phyloP scores from a whole-genome alignment of 1,140 invertebrate species.

The Trichoplusia ni region DNA sequence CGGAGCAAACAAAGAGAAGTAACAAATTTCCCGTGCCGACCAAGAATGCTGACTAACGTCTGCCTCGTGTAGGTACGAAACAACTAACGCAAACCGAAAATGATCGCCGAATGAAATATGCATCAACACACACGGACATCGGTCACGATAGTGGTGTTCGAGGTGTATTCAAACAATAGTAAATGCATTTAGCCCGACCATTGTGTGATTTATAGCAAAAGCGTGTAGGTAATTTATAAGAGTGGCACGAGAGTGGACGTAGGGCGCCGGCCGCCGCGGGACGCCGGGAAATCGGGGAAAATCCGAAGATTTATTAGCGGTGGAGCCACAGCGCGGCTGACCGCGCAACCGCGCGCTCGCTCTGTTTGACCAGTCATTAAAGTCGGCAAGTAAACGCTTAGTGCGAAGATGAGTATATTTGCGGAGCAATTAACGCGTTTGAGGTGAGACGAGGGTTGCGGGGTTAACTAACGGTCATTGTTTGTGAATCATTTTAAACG shows the following conservation, averaged over 20 bases:
- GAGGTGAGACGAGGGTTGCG: slow-evolving; percentile 71
- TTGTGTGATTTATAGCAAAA: slow-evolving; percentile 76
- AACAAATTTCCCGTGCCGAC: slow-evolving; percentile 55
- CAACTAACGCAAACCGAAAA: slow-evolving; percentile 25
- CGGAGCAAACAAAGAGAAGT: slow-evolving; percentile 57
- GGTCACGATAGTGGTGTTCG: slow-evolving; percentile 57
- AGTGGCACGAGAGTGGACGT: slow-evolving; percentile 55
- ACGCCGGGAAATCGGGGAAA: slow-evolving; percentile 74
- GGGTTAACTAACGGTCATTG: slow-evolving; percentile 50
- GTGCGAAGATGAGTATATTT: slow-evolving; percentile 76
- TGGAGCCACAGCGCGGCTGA: slow-evolving; percentile 58
- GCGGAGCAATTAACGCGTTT: slow-evolving; percentile 74
- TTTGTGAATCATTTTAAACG: slow-evolving; percentile 53
- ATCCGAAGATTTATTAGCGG: slow-evolving; percentile 75
- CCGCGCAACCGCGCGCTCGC: slow-evolving; percentile 50
- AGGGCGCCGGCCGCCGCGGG: slow-evolving; percentile 58
- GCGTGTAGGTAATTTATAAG: slow-evolving; percentile 79
- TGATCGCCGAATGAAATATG: slow-evolving; percentile 46
- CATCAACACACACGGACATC: slow-evolving; percentile 42
- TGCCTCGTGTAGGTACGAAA: slow-evolving; percentile 29
- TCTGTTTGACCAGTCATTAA: slow-evolving; percentile 78
- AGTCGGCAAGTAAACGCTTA: slow-evolving; percentile 74
- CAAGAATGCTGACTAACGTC: slow-evolving; percentile 54
- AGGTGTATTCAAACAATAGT: slow-evolving; percentile 77
- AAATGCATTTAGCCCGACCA: slow-evolving; percentile 74